Evolutionary conservation across 2,888 invertebrate species (phyloP), one percentile per base, ranked within the genome.

Genomic region (Polydrusus pterygomalis): DNA sequence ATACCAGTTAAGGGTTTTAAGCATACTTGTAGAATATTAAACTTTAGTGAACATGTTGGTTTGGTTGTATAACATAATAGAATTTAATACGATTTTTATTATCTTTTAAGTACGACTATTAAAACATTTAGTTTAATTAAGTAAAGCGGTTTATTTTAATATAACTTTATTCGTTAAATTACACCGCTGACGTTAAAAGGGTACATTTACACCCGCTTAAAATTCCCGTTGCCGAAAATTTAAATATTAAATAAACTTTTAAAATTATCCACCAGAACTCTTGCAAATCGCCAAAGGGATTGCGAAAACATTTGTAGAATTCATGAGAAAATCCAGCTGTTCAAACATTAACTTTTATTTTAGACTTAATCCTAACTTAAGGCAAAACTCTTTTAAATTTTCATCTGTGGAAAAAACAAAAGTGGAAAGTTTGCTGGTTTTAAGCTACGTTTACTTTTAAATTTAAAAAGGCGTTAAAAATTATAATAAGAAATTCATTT

Each of bases 301-400:
- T 78, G 70, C 78, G 74, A 80, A 81, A 82, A 81, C 81, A 80
- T 81, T 80, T 72, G 80, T 80, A 79, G 80, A 78, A 79, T 78
- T 78, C 80, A 80, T 82, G 82, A 79, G 81, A 82, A 82, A 79
- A 79, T 77, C 77, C 82, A 80, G 80, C 83, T 83, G 82, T 79
- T 79, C 77, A 74, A 82, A 82, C 81, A 78, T 80, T 78, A 80
- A 82, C 80, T 81, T 81, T 81, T 79, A 79, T 80, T 81, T 78
- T 73, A 69, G 73, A 77, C 69, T 77, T 77, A 77, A 77, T 73
- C 69, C 76, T 34, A 77, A 77, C 72, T 75, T 65, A 45, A 40
- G 62, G 63, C 60, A 49, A 71, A 72, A 75, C 71, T 67, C 63
- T 72, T 68, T 49, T 45, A 62, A 75, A 73, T 76, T 76, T 72